Evolutionary conservation across 2,113 vertebrate genomes (phyloP), one percentile per base, ranked within the genome.

Genomic region (Sterna hirundo): DNA sequence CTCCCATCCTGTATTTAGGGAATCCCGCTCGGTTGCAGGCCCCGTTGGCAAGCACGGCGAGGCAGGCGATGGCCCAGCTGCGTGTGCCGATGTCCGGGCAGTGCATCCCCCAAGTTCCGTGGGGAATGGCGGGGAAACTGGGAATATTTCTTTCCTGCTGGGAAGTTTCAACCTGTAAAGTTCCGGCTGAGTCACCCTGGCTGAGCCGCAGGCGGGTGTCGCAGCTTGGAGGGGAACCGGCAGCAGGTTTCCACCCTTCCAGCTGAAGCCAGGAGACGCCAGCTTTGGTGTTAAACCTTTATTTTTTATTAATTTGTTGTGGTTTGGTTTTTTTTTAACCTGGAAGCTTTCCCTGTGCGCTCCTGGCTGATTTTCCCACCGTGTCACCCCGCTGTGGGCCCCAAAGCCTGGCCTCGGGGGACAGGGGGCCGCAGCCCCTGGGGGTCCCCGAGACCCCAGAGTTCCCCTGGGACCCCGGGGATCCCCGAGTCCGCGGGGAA

Each of bases 1-100:
- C 17, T 32, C 23, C 44, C 1, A 0, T 0, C 4, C 29, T 0
- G 11, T 25, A 19, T 38, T 55, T 25, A 30, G 22, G 2, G 17
- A 8, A 36, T 5, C 27, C n/a, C 3, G 1, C 44, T 22, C 2
- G 10, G 30, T 17, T 19, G n/a, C 11, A 5, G 32, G 23, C 17
- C 70, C 15, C 18, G 0, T 1, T 9, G 49, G 6, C 22, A 7
- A 13, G 13, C 16, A n/a, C 1, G 14, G 62, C 1, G 15, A 4
- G 1, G 10, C 40, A 22, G 54, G 36, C 0, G 29, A 11, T 12
- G 78, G 44, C 51, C 30, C 58, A 36, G 54, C 34, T 3, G 0
- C 8, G 13, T 3, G 20, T 8, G 17, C 36, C 30, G 2, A 7
- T 2, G 3, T 15, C 18, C 54, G 6, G 38, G 42, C 87, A 54